These are phyloP conservation scores for Drosophila maculinotata DNA, from an alignment of 2,888 invertebrate genomes.

Conservation along the genomic window DNA sequence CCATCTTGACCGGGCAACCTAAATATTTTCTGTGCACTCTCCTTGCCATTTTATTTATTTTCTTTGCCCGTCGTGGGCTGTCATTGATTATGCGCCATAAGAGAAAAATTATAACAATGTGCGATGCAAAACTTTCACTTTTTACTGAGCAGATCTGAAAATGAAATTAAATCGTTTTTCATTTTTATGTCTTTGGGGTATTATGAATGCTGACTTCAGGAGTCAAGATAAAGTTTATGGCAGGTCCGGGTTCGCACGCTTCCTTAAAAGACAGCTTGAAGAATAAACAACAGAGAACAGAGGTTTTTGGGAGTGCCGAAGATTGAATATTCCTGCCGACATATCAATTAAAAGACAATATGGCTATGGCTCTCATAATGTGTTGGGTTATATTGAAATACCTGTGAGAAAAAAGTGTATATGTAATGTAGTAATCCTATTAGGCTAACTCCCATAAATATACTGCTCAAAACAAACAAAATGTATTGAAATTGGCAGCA, in stretches of 20 bases:
- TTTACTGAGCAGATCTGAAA: conserved; percentile 57
- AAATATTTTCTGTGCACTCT: conserved; percentile 57
- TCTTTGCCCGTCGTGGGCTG: conserved; percentile 17
- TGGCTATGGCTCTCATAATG: too few relatives aligned
- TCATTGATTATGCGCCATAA: conserved; percentile 42
- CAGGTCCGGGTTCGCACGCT: conserved; percentile 50
- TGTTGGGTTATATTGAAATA: not conserved
- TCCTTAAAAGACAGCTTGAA: not conserved
- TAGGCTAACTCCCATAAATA: too few relatives aligned
- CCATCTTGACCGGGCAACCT: conserved; percentile 78
- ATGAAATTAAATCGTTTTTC: conserved; percentile 77
- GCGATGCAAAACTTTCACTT: conserved; percentile 69
- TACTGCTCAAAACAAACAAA: not conserved
- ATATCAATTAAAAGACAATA: too few relatives aligned
- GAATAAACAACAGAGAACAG: conserved; percentile 12
- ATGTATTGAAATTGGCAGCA: not conserved
- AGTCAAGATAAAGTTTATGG: conserved; percentile 41
- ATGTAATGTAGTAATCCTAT: not conserved
- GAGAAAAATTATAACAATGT: conserved; percentile 69
- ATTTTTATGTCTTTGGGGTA: conserved; percentile 58
- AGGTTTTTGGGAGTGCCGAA: not conserved
- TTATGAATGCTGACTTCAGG: conserved; percentile 15
- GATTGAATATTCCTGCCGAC: not conserved
- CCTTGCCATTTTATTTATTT: conserved; percentile 1
- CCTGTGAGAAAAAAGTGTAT: not conserved